Conservation (phyloP, 2,888 invertebrate genomes). For the Lordiphosa fenestrarum region DNA sequence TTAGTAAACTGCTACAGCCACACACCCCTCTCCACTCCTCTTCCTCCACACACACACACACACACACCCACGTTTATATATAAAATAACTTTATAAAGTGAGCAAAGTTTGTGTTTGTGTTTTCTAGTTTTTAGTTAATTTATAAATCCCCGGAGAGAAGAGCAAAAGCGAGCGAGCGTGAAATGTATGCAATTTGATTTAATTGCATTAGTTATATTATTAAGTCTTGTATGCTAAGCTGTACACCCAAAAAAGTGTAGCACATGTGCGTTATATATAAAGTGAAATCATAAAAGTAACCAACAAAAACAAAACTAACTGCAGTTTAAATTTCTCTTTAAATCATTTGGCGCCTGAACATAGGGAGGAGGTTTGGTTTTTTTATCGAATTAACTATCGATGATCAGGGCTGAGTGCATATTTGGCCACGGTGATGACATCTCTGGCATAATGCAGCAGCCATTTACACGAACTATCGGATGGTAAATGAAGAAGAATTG, state of each 20-base stretch:
- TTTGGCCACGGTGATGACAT: neutral
- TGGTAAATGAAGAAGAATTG: no score
- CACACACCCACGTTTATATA: conserved; percentile 31
- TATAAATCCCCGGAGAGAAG: conserved; percentile 39
- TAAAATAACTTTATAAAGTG: conserved; percentile 40
- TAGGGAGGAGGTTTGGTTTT: no score
- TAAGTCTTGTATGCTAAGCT: conserved; percentile 57
- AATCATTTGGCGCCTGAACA: no score
- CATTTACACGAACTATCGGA: no score
- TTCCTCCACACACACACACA: conserved; percentile 24
- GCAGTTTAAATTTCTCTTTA: neutral
- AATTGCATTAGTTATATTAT: conserved; percentile 44
- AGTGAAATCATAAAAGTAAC: conserved; percentile 42
- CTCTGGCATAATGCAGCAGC: neutral
- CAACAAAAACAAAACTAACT: conserved; percentile 10
- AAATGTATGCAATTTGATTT: conserved; percentile 51
- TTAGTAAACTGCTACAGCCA: conserved; percentile 49
- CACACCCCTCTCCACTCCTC: conserved; percentile 6
- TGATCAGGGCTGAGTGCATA: no score
- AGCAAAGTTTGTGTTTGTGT: conserved; percentile 66
- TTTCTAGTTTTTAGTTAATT: conserved; percentile 69
- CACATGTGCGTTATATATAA: conserved; percentile 53
- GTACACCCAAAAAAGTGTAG: conserved; percentile 50
- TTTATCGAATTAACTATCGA: no score
- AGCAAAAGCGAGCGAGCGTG: conserved; percentile 28